These are phyloP conservation scores for Drosophila ohnishii DNA, from an alignment of 1,140 invertebrate species.

Conservation along the genomic window DNA sequence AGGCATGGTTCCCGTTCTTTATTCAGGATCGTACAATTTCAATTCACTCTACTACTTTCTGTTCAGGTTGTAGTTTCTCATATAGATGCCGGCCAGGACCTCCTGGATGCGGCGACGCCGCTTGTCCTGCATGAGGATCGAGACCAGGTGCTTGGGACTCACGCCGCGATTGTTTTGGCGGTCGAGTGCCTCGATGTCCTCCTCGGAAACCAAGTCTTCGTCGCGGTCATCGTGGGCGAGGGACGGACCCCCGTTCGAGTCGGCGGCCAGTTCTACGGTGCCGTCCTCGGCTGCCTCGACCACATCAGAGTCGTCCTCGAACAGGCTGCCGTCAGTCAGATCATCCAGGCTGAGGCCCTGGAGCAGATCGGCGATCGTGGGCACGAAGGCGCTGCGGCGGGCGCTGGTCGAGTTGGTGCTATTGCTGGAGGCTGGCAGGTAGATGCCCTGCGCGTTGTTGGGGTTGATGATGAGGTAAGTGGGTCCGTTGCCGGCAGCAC, in stretches of 20 bases:
- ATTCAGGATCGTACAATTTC: slow-evolving; percentile 58
- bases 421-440: slow-evolving; percentile 8
- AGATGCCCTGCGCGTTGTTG: slow-evolving; percentile 57
- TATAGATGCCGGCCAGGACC: slow-evolving; percentile 60
- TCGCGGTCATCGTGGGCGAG: slow-evolving; percentile 35
- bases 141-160: slow-evolving; percentile 54
- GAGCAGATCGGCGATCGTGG: slow-evolving; percentile 39
- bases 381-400: slow-evolving; percentile 5
- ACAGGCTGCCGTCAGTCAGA: slow-evolving; percentile 26
- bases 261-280: not conserved
- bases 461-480: slow-evolving; percentile 63
- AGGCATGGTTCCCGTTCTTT: slow-evolving; percentile 32
- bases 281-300: slow-evolving; percentile 24
- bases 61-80: slow-evolving; percentile 66
- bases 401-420: slow-evolving; percentile 5
- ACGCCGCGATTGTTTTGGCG: slow-evolving; percentile 53
- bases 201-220: slow-evolving; percentile 35
- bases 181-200: slow-evolving; percentile 42
- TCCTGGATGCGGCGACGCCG: slow-evolving; percentile 65
- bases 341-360: slow-evolving; percentile 43
- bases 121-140: slow-evolving; percentile 61
- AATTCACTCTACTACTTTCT: slow-evolving; percentile 63
- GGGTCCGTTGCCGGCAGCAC: not conserved
- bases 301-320: slow-evolving; percentile 53
- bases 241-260: not conserved